phyloP scores from a whole-genome alignment of 2,797 vertebrate genomes.

The Coracias cyanogaster region DNA sequence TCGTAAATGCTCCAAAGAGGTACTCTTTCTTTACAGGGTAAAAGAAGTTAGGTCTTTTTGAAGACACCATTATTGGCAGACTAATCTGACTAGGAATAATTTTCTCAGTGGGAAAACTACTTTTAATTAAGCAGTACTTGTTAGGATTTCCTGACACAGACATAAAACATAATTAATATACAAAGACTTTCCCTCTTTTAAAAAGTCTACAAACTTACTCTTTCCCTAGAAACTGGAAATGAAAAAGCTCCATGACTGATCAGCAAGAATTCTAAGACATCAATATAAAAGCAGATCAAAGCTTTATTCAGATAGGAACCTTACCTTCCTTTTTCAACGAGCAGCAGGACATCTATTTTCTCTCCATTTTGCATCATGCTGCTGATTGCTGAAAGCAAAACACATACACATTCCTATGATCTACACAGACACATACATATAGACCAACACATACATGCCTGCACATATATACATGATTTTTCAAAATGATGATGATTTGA shows the following conservation, averaged over 20 bases:
- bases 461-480: accelerated
- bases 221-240: not conserved
- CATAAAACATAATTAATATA: constrained; percentile 10
- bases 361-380: constrained; percentile 89
- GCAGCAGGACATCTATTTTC: constrained; percentile 90
- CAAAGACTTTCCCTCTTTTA: not conserved
- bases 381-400: constrained; percentile 84
- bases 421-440: not conserved
- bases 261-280: not conserved
- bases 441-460: not conserved
- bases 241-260: not conserved
- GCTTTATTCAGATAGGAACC: not conserved
- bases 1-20: not conserved
- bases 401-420: not conserved
- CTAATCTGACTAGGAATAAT: constrained; percentile 15
- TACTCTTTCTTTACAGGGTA: not conserved
- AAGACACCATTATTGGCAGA: not conserved
- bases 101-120: constrained; percentile 33
- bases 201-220: not conserved
- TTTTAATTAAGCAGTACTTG: constrained; percentile 32
- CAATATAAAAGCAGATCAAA: not conserved
- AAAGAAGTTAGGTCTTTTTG: not conserved
- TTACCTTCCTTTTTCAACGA: constrained; percentile 96
- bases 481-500: not conserved
- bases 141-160: constrained; percentile 22